These are phyloP conservation scores for Eriosoma lanigerum DNA, from an alignment of 1,140 invertebrate species.

Conservation along the genomic window DNA sequence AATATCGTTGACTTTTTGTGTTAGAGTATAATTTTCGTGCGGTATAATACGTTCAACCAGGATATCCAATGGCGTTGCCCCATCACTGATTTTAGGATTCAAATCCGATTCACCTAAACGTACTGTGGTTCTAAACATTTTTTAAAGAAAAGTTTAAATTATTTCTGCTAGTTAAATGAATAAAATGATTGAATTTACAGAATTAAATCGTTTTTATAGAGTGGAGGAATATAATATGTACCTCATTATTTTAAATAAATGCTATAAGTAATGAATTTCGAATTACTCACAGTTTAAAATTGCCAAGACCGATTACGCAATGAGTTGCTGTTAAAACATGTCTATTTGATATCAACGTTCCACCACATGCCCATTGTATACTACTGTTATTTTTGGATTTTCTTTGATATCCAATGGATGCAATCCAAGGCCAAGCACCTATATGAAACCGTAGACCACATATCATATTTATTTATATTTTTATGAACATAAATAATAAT, in stretches of 20 bases:
- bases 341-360: constrained; percentile 12
- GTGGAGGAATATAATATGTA: no score
- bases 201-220: no score
- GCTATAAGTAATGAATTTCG: no score
- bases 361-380: constrained; percentile 56
- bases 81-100: constrained; percentile 56
- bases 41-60: constrained; percentile 55
- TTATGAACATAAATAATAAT: no score
- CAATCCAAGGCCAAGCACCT: constrained; percentile 64
- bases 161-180: no score
- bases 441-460: no score
- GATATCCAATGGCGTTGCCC: constrained; percentile 57
- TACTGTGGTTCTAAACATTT: constrained; percentile 50
- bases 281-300: constrained; percentile 6
- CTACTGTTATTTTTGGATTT: constrained; percentile 55
- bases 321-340: constrained; percentile 41
- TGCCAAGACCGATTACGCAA: neutral
- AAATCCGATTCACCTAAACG: constrained; percentile 59
- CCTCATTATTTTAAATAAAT: no score
- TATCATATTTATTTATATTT: no score
- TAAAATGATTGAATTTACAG: no score
- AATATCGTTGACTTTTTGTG: constrained; percentile 60
- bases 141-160: constrained; percentile 4
- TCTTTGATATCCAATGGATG: constrained; percentile 57
- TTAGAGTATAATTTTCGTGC: constrained; percentile 58